Percentiles rank a stretch among this genome's conserved stretches.
Evolutionary conservation across 2,888 invertebrate species (phyloP).

Genomic region (Dendrolimus pini): DNA sequence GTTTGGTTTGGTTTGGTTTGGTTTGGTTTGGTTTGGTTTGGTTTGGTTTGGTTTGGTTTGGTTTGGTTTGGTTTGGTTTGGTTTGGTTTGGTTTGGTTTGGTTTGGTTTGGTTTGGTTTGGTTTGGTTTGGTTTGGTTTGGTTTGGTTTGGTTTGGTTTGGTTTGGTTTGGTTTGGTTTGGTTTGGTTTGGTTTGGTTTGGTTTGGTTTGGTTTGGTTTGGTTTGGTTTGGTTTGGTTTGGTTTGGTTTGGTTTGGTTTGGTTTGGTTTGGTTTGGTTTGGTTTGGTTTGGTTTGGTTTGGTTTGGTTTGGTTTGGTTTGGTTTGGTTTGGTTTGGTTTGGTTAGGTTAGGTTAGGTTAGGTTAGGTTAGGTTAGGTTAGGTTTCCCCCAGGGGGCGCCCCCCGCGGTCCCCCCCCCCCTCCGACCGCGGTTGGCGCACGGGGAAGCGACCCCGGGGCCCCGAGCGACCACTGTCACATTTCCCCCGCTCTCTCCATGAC

Average conservation of each 20-base stretch:
- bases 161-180: slow-evolving; percentile 9
- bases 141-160: slow-evolving; percentile 5
- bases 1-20: too few species aligned
- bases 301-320: slow-evolving; percentile 15
- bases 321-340: slow-evolving; percentile 14
- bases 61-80: slow-evolving; percentile 1
- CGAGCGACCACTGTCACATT: too few species aligned
- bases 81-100: slow-evolving; percentile 4
- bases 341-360: slow-evolving; percentile 16
- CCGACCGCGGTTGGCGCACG: too few species aligned
- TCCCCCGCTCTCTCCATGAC: too few species aligned
- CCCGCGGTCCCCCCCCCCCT: too few species aligned
- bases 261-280: slow-evolving; percentile 14
- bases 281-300: slow-evolving; percentile 15
- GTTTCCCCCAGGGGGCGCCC: too few species aligned
- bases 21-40: neutral
- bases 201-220: slow-evolving; percentile 13
- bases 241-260: slow-evolving; percentile 13
- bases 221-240: slow-evolving; percentile 11
- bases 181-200: slow-evolving; percentile 14
- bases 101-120: slow-evolving; percentile 2
- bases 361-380: slow-evolving; percentile 15
- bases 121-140: neutral
- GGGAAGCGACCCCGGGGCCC: too few species aligned
- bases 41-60: neutral